These are phyloP conservation scores for Oryzias celebensis DNA, from an alignment of 2,113 vertebrate species.

Conservation along the genomic window DNA sequence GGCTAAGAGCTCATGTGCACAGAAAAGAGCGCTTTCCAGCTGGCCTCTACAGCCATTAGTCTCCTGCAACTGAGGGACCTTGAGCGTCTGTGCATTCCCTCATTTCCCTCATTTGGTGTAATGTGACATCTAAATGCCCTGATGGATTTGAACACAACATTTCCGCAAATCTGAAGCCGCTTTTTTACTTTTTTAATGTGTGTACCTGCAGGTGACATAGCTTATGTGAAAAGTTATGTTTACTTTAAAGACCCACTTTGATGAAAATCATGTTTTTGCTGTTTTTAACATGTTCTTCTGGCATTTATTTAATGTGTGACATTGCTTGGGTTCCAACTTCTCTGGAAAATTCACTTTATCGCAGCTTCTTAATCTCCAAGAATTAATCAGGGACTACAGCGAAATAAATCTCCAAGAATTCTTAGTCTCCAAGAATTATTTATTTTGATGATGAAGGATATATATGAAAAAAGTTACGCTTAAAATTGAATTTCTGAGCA, in stretches of 20 bases:
- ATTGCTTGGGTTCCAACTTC: conserved; percentile 59
- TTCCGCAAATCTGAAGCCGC: conserved; percentile 20
- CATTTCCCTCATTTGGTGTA: conserved; percentile 53
- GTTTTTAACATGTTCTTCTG: too few species aligned
- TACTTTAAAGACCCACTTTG: too few species aligned
- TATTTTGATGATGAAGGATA: too few species aligned
- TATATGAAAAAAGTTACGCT: too few species aligned
- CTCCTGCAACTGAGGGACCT: conserved; percentile 35
- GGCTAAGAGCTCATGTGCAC: conserved; percentile 31
- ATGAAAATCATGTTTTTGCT: too few species aligned
- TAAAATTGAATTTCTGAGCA: too few species aligned
- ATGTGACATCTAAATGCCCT: conserved; percentile 40
- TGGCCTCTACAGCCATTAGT: conserved; percentile 35
- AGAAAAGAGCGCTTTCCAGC: conserved; percentile 20
- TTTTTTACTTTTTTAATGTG: conserved; percentile 5
- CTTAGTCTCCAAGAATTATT: too few species aligned
- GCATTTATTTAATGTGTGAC: conserved; percentile 63
- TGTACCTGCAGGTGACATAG: too few species aligned
- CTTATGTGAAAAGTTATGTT: too few species aligned
- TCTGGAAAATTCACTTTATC: conserved; percentile 23
- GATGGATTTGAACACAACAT: conserved; percentile 40
- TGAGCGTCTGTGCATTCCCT: conserved; percentile 28
- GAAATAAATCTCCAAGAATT: too few species aligned
- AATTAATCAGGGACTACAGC: neutral
- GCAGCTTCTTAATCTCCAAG: neutral